Percentiles rank a stretch among this genome's conserved stretches.
Evolutionary conservation across 1,140 invertebrate genomes (phyloP).

Genomic region (Hyphantria cunea): DNA sequence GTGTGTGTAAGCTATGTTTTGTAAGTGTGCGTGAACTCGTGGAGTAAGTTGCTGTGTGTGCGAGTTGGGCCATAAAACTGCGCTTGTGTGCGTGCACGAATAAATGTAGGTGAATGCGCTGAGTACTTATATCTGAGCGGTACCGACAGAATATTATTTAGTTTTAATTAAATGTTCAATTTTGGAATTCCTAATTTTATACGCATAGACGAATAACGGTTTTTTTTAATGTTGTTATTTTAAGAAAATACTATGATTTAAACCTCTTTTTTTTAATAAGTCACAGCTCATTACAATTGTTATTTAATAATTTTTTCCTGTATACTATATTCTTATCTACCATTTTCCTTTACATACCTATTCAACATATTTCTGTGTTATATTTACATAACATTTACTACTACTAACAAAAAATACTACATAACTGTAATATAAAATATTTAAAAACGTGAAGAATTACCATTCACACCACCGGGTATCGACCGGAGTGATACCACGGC

Average conservation of each 20-base stretch:
- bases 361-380: too few relatives aligned
- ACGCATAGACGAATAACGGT: too few relatives aligned
- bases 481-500: too few relatives aligned
- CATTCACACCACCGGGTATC: too few relatives aligned
- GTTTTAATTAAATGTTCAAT: conserved; percentile 19
- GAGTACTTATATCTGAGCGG: conserved; percentile 59
- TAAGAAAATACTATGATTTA: not conserved
- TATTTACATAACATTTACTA: too few relatives aligned
- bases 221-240: not conserved
- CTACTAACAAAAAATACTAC: too few relatives aligned
- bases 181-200: not conserved
- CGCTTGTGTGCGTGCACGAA: conserved; percentile 69
- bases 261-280: not conserved
- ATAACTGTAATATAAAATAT: too few relatives aligned
- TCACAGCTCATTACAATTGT: too few relatives aligned
- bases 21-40: conserved; percentile 31
- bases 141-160: conserved; percentile 1
- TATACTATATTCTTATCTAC: too few relatives aligned
- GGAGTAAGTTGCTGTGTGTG: conserved; percentile 38
- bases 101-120: conserved; percentile 76
- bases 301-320: too few relatives aligned
- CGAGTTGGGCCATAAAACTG: conserved; percentile 53
- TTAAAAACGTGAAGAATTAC: too few relatives aligned
- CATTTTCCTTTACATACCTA: too few relatives aligned
- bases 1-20: conserved; percentile 46